A percentile compares a stretch with the other conserved stretches of the same genome.
These are phyloP conservation scores for Mus caroli DNA, from an alignment of 2,797 vertebrate species.

Conservation along the genomic window DNA sequence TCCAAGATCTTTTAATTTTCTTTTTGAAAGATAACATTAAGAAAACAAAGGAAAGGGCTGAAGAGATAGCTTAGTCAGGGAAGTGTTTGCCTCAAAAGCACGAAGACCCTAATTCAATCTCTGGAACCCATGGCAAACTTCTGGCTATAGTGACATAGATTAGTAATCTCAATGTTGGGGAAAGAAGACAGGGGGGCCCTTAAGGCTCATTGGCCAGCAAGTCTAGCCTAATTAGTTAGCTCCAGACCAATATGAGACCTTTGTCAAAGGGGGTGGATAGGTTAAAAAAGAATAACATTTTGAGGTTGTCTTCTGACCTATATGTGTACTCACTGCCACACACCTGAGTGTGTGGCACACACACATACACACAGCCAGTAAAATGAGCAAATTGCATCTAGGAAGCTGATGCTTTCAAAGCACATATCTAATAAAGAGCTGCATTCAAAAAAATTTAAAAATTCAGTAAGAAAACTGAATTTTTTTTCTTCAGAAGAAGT, in stretches of 20 bases:
- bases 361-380: not conserved
- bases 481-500: not conserved
- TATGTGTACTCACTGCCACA: not conserved
- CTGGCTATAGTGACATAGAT: not conserved
- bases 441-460: not conserved
- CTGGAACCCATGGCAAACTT: not conserved
- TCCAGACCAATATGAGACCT: not conserved
- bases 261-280: not conserved
- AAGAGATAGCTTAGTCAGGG: not conserved
- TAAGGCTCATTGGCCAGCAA: not conserved
- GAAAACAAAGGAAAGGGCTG: slow-evolving; percentile 7
- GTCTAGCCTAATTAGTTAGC: not conserved
- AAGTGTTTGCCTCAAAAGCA: not conserved
- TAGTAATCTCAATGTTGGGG: not conserved
- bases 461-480: slow-evolving; percentile 20
- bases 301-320: not conserved
- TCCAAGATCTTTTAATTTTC: not conserved
- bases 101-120: not conserved
- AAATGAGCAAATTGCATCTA: not conserved
- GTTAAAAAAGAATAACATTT: not conserved
- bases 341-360: too few relatives aligned
- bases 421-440: not conserved
- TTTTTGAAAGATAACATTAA: not conserved
- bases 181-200: not conserved
- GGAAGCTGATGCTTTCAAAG: not conserved